A percentile compares a stretch with the other conserved stretches of the same genome.
Conservation (phyloP, 2,113 vertebrate species). For the Cephalopterus ornatus region DNA sequence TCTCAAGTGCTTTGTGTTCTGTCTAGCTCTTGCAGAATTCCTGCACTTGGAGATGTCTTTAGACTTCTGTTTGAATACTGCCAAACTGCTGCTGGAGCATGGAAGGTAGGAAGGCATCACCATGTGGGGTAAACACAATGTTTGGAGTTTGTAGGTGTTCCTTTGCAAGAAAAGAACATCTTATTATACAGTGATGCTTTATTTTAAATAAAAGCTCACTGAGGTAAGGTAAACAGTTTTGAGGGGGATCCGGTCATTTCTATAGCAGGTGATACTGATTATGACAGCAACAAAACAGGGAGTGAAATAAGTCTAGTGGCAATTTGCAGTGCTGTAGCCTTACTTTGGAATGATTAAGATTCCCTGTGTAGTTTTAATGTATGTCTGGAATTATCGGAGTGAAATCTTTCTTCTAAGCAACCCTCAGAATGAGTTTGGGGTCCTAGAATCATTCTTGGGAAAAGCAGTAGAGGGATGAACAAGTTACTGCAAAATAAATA, state of each 20-base stretch:
- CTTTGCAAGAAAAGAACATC: neutral
- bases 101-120: constrained; percentile 77
- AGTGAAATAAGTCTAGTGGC: neutral
- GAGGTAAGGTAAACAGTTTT: neutral
- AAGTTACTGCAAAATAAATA: neutral
- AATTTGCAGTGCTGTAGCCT: neutral
- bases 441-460: neutral
- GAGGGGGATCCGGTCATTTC: neutral
- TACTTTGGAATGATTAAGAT: neutral
- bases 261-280: neutral
- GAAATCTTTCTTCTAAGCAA: neutral
- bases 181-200: neutral
- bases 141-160: neutral
- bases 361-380: neutral
- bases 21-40: constrained; percentile 80
- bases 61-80: constrained; percentile 80
- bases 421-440: neutral
- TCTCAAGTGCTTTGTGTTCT: constrained; percentile 8
- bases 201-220: neutral
- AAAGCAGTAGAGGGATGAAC: neutral
- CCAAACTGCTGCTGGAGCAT: constrained; percentile 82
- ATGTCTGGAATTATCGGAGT: neutral
- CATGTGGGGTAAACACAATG: neutral
- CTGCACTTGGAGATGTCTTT: constrained; percentile 74
- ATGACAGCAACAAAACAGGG: neutral